Base-by-base conservation (phyloP, 2,888 invertebrate genomes). In the Mesorhabditis belari region DNA sequence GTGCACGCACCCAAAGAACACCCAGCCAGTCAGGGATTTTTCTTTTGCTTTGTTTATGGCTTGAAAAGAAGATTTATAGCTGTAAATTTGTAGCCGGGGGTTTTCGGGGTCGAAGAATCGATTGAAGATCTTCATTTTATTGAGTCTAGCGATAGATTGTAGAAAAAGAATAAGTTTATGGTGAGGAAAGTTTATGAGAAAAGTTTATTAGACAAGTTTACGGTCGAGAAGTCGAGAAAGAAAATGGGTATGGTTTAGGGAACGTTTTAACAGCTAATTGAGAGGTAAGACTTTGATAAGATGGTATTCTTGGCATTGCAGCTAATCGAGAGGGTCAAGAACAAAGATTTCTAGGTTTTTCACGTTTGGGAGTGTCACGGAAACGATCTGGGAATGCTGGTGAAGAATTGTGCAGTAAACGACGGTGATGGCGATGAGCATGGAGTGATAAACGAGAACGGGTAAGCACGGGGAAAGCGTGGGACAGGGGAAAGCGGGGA, bases 391-490 rank as follows among this genome's bases (percentile, higher is more conserved):
- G 79, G 80, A 54, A 80, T 80, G 72, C 62, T 80, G 44, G 77
- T 80, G 50, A 77, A 78, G 63, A 77, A 75, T 55, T 78, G 77
- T 55, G 75, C 73, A 55, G 80, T 80, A 17, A 79, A 76, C 2
- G 76, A 80, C 61, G 80, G 77, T 3, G 77, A 77, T 49, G 79
- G 79, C 0, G 76, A 77, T 53, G 79, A 79, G 52, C 79, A 75
- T 52, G 74, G 73, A 4, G 77, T 79, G 24, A 71, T 79, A 27
- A 77, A 79, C 54, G 65, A 69, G 55, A 68, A 75, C 29, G 78
- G 78, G 71, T 74, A 57, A 49, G 55, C 6, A 17, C 12, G 5
- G 49, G 49, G 21, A 55, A 50, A 62, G 52, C 44, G 17, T 17
- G 28, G 25, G 59, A 44, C 17, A 35, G 53, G 19, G 25, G 35